Evolutionary conservation across 2,797 vertebrate species (phyloP), one percentile per base, ranked within the genome.

Genomic region (Bufotes viridis): DNA sequence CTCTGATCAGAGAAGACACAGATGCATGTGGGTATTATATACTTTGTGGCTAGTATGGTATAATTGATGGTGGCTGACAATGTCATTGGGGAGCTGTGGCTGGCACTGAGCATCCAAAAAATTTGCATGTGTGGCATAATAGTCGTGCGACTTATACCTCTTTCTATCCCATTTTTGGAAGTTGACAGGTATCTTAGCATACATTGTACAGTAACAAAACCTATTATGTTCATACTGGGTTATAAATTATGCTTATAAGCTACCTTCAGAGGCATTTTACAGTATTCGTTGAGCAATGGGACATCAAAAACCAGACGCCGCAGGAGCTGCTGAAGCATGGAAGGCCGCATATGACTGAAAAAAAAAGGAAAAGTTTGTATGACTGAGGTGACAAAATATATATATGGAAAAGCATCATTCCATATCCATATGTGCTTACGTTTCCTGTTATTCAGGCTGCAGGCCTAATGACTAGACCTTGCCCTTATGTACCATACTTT

Each of bases 191-290:
- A 72, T 72, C 8, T 42, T 2, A 72, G 70, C 3, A 74, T 12
- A 57, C n/a, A 78, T 3, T 42, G 18, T 61, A 60, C 57, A 51
- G 49, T 22, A 67, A 29, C 24, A 9, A n/a, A 72, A 57, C 22
- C 42, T 63, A 81, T 58, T 63, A 63, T 26, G 22, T 53, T 51
- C 2, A 79, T 55, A 29, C 20, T 26, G 24, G 55, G 67, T 81
- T 70, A 80, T 69, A 78, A 15, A 67, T 61, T 65, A 81, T 22
- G 22, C 69, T 82, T 60, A 60, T 86, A 7, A 70, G 34, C 63
- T 94, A 99, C 98, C 97, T 98, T 98, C 7, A 99, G 96, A 90
- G 98, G 97, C 98, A 99, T 99, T 95, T 98, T 99, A 95, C 98
- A 99, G 94, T 99, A 99, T 89, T 99, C 98, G 60, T 95, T 97